Evolutionary conservation across 2,888 invertebrate species (phyloP), one percentile per base, ranked within the genome.

Genomic region (Brachyptera putata): DNA sequence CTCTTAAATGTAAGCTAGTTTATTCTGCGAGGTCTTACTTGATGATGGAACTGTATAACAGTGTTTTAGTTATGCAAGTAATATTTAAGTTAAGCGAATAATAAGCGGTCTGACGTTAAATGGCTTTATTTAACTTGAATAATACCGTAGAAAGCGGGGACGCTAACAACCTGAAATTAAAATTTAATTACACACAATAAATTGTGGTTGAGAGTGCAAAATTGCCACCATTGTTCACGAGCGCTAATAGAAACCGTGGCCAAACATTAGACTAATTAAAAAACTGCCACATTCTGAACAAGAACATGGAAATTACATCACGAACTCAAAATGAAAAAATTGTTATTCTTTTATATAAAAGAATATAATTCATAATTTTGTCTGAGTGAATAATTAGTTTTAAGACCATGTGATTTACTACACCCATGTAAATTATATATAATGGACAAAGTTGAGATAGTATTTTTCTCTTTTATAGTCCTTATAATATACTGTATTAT

Each of bases 151-250:
- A n/a, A 60, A 60, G 62, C 62, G 57, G 62, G 37, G 43, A 62
- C 62, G 62, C 62, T 60, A 62, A 62, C 62, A 62, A 62, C 57
- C 60, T 70, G 69, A 73, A 74, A 74, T 74, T 74, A 74, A 74
- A 74, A 73, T 74, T 74, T 74, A 74, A 74, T 74, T 74, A 74
- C 73, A 71, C 71, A 65, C 69, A 72, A 73, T 74, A 74, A 74
- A 74, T 74, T 73, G 53, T 34, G 53, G 34, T 36, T 3, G 53
- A 34, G 53, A 53, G 53, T 46, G 21, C 53, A 53, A 36, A 18
- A 34, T 53, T 18, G 36, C 53, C 2, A 3, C 16, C 53, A 53
- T 53, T 53, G 53, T 53, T 53, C 34, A 53, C 16, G 53, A 36
- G 16, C 36, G 53, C 53, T 53, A 53, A 53, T 53, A 30, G 53